Percentiles rank a stretch among this genome's conserved stretches.
Conservation (phyloP, 2,888 invertebrate species). For the Gisinianus flammeolus region DNA sequence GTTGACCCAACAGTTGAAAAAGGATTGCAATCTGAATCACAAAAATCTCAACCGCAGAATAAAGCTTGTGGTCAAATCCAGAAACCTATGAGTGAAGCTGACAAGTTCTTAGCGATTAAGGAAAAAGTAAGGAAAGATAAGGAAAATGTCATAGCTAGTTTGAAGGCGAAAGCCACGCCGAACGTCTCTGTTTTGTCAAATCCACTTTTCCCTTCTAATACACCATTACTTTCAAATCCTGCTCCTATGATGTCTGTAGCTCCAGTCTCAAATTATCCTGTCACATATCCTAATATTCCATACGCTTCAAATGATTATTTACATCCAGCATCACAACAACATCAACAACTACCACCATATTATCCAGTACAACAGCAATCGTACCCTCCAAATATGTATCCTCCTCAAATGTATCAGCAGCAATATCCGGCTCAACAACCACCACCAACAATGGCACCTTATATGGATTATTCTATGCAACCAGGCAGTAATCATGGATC, state of each 20-base stretch:
- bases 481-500: not conserved
- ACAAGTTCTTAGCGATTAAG: not conserved
- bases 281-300: not conserved
- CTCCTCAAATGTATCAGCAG: too few relatives aligned
- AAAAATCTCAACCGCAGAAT: too few relatives aligned
- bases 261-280: not conserved
- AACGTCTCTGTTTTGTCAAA: slow-evolving; percentile 3
- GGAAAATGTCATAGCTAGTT: not conserved
- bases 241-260: not conserved
- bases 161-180: not conserved
- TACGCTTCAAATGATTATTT: not conserved
- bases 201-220: slow-evolving; percentile 11
- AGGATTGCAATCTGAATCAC: too few relatives aligned
- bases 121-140: slow-evolving; percentile 18
- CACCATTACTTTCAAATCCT: not conserved
- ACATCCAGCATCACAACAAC: not conserved
- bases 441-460: not conserved
- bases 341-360: not conserved
- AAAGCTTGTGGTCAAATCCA: too few relatives aligned
- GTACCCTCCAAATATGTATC: not conserved
- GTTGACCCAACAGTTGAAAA: too few relatives aligned
- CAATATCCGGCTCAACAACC: not conserved
- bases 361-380: slow-evolving; percentile 9
- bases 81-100: not conserved
- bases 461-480: not conserved